phyloP scores from a whole-genome alignment of 1,140 invertebrate genomes.

The Tetranychus urticae region DNA sequence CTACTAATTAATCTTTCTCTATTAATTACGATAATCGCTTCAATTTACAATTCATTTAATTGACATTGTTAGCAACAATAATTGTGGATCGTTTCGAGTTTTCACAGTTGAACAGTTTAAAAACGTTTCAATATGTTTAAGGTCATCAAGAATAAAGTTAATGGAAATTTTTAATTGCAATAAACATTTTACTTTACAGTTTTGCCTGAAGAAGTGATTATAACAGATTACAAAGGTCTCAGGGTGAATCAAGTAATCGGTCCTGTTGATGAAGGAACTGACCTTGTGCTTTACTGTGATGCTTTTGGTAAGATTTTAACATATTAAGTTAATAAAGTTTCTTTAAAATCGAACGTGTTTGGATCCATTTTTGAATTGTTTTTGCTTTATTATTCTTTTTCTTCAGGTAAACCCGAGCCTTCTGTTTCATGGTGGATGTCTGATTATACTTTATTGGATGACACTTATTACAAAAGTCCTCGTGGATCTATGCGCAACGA shows the following conservation, averaged over 20 bases:
- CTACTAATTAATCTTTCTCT: too few species aligned
- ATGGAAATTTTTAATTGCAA: too few species aligned
- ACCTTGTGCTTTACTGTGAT: conserved; percentile 57
- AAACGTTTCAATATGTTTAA: too few species aligned
- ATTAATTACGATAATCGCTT: too few species aligned
- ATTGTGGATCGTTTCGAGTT: too few species aligned
- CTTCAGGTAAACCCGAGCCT: conserved; percentile 16
- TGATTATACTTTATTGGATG: conserved; percentile 13
- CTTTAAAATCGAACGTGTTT: too few species aligned
- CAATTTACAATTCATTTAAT: too few species aligned
- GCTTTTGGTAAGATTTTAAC: conserved; percentile 43
- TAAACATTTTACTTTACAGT: not conserved
- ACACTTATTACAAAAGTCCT: conserved; percentile 11
- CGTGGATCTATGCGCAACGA: conserved; percentile 23
- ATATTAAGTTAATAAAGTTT: too few species aligned
- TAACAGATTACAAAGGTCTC: conserved; percentile 1
- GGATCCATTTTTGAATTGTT: not conserved
- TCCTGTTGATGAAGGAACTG: conserved; percentile 60
- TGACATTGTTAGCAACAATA: too few species aligned
- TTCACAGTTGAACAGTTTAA: too few species aligned
- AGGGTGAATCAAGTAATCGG: conserved; percentile 21
- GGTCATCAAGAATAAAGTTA: too few species aligned
- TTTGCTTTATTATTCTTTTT: not conserved
- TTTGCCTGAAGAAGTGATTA: conserved; percentile 4
- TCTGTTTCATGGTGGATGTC: conserved; percentile 17